phyloP scores from a whole-genome alignment of 2,888 invertebrate species.

The Heteropelma amictum region DNA sequence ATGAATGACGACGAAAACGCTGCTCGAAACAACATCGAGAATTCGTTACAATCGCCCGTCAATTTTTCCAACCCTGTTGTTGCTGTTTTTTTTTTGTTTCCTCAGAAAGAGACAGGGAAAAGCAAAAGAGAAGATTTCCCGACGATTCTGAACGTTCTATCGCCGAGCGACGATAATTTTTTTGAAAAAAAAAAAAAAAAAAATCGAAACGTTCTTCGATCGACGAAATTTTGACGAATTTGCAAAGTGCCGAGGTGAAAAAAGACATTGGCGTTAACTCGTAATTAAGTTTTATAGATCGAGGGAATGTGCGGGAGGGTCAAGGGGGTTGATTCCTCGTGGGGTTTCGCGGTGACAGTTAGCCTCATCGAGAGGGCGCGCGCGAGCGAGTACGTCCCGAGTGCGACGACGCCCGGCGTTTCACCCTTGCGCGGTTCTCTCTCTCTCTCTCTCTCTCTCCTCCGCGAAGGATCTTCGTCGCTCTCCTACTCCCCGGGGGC shows the following conservation, averaged over 20 bases:
- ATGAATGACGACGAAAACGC: background rate
- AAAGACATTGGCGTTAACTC: no score
- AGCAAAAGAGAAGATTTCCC: no score
- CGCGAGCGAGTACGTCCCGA: conserved; percentile 22
- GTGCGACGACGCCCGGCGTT: conserved; percentile 55
- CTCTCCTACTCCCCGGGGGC: conserved; percentile 44
- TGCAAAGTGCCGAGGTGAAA: no score
- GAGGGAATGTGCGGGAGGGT: conserved; percentile 6
- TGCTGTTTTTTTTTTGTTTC: no score
- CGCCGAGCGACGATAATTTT: background rate
- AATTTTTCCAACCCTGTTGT: no score
- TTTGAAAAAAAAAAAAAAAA: background rate
- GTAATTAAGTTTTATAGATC: no score
- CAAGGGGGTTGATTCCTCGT: conserved; percentile 51
- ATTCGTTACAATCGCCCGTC: no score
- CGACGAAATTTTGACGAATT: no score
- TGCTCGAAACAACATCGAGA: no score
- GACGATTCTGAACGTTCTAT: background rate
- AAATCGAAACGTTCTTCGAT: background rate
- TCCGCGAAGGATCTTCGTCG: background rate
- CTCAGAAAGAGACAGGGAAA: no score
- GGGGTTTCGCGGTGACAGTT: conserved; percentile 55
- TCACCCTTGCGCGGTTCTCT: conserved; percentile 32
- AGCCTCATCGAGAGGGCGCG: conserved; percentile 29
- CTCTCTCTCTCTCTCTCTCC: conserved; percentile 30